Conservation (phyloP, 2,113 vertebrate genomes). For the Philantomba maxwellii region DNA sequence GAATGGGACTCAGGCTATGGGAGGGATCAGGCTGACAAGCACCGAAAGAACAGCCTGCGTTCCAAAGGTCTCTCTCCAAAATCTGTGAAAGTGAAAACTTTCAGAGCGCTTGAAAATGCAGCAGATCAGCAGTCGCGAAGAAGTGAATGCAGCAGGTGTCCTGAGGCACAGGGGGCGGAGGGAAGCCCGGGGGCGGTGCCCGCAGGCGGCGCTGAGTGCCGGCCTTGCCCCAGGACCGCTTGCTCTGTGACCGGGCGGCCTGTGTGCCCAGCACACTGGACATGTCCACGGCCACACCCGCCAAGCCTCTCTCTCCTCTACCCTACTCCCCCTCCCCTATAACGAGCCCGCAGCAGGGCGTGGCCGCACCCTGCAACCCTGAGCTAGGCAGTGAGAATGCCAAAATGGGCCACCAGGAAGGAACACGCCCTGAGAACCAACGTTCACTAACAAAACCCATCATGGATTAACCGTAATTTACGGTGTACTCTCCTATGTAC, state of each 20-base stretch:
- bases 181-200: neutral
- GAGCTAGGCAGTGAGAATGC: neutral
- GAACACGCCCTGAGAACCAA: neutral
- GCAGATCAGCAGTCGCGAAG: neutral
- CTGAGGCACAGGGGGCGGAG: accelerated
- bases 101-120: neutral
- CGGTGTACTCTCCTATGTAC: neutral
- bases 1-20: accelerated
- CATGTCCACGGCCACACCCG: neutral
- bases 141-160: accelerated
- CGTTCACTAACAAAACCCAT: neutral
- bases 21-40: neutral
- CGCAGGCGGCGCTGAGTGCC: accelerated
- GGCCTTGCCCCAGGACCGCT: accelerated
- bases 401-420: neutral
- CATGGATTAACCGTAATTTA: neutral
- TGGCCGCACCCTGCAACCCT: neutral
- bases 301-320: no score
- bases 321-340: neutral
- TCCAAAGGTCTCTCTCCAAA: neutral
- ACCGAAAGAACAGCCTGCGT: neutral
- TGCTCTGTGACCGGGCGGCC: neutral
- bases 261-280: neutral
- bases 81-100: neutral
- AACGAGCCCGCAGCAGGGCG: neutral